Evolutionary conservation across 2,888 invertebrate species (phyloP).

Genomic region (Cephus nigrinus): DNA sequence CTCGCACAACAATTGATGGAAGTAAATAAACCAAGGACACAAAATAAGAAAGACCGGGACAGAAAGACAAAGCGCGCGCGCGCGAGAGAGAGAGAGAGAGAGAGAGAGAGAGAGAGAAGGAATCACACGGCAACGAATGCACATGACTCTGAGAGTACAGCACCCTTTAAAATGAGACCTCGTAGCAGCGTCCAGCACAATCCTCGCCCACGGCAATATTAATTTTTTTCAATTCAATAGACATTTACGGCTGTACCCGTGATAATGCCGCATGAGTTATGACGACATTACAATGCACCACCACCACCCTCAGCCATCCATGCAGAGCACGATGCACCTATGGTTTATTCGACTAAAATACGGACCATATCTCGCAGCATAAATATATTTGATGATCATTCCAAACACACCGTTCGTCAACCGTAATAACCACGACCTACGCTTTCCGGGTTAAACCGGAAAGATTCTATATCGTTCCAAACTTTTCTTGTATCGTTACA

Average conservation of each 20-base stretch:
- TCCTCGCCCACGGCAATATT: not conserved
- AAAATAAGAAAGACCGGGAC: slow-evolving; percentile 2
- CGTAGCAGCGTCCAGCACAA: no score
- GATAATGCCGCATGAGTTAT: slow-evolving; percentile 23
- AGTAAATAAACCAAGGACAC: no score
- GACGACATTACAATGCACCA: slow-evolving; percentile 21
- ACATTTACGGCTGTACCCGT: slow-evolving; percentile 20
- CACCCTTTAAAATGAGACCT: no score
- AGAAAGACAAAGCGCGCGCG: slow-evolving; percentile 18
- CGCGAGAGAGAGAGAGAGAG: not conserved
- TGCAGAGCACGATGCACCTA: not conserved
- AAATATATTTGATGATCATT: slow-evolving; percentile 13
- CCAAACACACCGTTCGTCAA: not conserved
- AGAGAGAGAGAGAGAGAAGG: slow-evolving; percentile 1
- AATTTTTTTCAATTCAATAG: slow-evolving; percentile 24
- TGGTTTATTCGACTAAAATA: slow-evolving; percentile 19
- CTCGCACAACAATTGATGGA: no score
- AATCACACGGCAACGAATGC: slow-evolving; percentile 10
- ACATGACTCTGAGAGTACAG: not conserved
- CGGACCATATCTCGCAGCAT: slow-evolving; percentile 10
- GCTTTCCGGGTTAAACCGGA: no score
- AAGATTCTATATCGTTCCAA: no score
- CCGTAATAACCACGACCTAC: no score
- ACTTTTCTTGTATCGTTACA: no score
- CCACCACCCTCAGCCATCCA: slow-evolving; percentile 11